These are phyloP conservation scores for Leptocoma aspasia DNA, from an alignment of 2,113 vertebrate genomes.

Conservation along the genomic window DNA sequence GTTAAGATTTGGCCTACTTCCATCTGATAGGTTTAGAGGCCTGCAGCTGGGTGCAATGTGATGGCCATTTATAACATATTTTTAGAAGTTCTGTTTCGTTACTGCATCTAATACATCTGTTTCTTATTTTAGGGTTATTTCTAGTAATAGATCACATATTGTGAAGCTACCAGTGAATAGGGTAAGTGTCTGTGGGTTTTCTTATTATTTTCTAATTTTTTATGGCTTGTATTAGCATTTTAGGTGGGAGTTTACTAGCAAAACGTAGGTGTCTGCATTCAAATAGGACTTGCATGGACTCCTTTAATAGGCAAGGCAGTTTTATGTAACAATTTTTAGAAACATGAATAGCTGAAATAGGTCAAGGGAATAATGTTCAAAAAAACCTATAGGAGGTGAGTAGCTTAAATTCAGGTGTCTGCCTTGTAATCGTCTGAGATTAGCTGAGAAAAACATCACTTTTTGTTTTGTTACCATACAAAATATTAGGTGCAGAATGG, in stretches of 20 bases:
- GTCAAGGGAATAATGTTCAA: not conserved
- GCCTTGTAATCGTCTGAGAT: not conserved
- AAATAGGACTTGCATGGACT: not conserved
- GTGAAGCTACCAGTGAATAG: slow-evolving; percentile 84
- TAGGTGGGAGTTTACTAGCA: not conserved
- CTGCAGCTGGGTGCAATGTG: not conserved
- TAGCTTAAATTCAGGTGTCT: not conserved
- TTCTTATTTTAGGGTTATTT: slow-evolving; percentile 85
- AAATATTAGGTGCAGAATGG: not conserved
- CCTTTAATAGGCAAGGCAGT: not conserved
- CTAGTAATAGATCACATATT: slow-evolving; percentile 92
- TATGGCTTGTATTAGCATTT: not conserved
- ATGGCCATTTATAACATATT: not conserved
- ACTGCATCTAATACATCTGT: not conserved
- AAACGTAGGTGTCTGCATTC: not conserved
- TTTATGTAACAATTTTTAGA: not conserved
- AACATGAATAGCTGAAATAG: not conserved
- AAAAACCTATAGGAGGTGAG: not conserved
- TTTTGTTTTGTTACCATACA: not conserved
- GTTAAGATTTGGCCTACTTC: not conserved
- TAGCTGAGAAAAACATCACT: not conserved
- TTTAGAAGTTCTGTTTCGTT: not conserved
- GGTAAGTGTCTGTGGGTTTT: slow-evolving; percentile 64
- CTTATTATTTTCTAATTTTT: not conserved
- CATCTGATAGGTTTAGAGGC: not conserved